phyloP scores from a whole-genome alignment of 2,888 invertebrate species.

The Odontomyia ornata region DNA sequence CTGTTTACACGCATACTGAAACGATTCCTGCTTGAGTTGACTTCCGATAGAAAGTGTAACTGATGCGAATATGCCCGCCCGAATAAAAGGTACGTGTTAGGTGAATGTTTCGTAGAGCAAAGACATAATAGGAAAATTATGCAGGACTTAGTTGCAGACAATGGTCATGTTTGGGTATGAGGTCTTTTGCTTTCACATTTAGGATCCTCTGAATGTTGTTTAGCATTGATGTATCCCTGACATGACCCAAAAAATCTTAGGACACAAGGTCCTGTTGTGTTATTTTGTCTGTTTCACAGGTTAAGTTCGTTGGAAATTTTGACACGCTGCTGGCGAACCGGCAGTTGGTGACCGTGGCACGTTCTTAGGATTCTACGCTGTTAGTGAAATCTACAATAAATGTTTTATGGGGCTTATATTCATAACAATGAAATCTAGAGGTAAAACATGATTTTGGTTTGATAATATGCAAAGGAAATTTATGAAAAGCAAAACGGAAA shows the following conservation, averaged over 20 bases:
- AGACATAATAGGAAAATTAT: constrained; percentile 35
- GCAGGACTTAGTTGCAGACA: constrained; percentile 38
- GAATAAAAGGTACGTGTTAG: constrained; percentile 25
- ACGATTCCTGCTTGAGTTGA: not conserved
- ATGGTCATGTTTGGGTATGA: constrained; percentile 18
- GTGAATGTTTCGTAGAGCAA: constrained; percentile 22
- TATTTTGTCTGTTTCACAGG: constrained; percentile 24
- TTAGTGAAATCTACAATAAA: constrained; percentile 24
- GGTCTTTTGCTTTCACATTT: constrained; percentile 5
- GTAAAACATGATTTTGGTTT: no score
- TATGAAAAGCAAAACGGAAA: no score
- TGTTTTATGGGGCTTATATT: constrained; percentile 29
- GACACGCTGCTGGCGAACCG: no score
- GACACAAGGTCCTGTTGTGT: constrained; percentile 16
- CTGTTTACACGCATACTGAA: not conserved
- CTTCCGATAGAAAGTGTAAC: not conserved
- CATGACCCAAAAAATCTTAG: constrained; percentile 6
- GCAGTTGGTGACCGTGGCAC: no score
- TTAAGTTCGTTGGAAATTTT: no score
- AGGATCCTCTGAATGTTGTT: not conserved
- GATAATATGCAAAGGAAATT: no score
- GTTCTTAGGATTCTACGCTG: no score
- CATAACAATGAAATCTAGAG: constrained; percentile 28
- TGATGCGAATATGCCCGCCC: not conserved
- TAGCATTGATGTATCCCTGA: constrained; percentile 1